Base-by-base conservation (phyloP, 2,797 vertebrate species). In the Pelodytes ibericus region DNA sequence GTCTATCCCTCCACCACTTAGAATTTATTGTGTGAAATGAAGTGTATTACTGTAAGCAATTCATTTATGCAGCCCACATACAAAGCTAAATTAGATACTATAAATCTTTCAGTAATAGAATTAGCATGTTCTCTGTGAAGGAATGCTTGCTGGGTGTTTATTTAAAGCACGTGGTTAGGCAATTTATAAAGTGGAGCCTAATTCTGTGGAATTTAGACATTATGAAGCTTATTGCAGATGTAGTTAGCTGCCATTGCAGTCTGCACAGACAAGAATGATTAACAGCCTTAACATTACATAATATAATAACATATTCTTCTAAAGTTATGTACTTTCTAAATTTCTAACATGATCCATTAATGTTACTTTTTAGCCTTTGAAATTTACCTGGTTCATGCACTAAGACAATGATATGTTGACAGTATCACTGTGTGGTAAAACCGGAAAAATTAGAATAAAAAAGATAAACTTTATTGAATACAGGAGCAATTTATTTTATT, bases 51-150 rank as follows among this genome's bases (percentile, higher is more conserved):
- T 59, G 41, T 60, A 53, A 47, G 75, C 69, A 78, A 49, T 61
- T 78, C 63, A 72, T 66, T 78, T 78, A 58, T 67, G 41, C 62
- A 68, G 29, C 70, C 70, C 69, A 67, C 75, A 68, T 78, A 56
- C 63, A 78, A 60, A 60, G 31, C 56, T 60, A 72, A 61, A 72
- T 61, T 68, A 72, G 56, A 56, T 60, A 30, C 63, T 64, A 61
- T 78, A 72, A 72, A 78, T 72, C 29, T 61, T 53, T 71, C 56
- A 30, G 47, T 64, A 58, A 63, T 57, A 71, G 56, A 64, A 64
- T 69, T 44, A 30, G 24, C 65, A 62, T 25, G 36, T 56, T 63
- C 67, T 57, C 59, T 44, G 47, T 70, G 39, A 70, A 56, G 9
- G 63, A 25, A 47, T 63, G 47, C 30, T 27, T 70, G 16, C 18